These are phyloP conservation scores for Physeter macrocephalus DNA, from an alignment of 2,113 vertebrate genomes.

Conservation along the genomic window DNA sequence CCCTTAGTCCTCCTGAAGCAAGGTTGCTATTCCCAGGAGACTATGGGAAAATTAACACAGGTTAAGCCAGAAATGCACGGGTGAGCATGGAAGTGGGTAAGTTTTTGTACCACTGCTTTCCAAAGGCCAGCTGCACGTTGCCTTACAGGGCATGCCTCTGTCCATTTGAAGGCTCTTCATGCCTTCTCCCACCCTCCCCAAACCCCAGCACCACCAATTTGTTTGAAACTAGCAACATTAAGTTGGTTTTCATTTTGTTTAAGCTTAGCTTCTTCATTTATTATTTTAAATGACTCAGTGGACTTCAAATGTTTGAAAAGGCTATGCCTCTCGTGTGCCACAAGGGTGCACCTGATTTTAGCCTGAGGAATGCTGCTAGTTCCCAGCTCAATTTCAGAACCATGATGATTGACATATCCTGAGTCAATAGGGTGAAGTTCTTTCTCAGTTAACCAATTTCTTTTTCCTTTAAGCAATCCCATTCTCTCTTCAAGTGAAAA, in stretches of 20 bases:
- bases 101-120: not conserved
- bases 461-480: not conserved
- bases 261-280: not conserved
- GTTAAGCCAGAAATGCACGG: not conserved
- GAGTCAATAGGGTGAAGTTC: not conserved
- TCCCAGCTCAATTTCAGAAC: not conserved
- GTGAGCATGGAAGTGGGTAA: not conserved
- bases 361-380: not conserved
- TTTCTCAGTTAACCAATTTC: not conserved
- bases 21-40: not conserved
- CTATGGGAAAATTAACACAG: not conserved
- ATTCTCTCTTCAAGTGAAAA: not conserved
- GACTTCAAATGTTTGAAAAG: not conserved
- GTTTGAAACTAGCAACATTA: not conserved
- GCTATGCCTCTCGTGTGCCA: not conserved
- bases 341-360: not conserved
- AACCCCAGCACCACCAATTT: not conserved
- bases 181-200: not conserved
- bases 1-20: not conserved
- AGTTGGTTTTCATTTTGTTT: not conserved
- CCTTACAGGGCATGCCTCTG: not conserved
- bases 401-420: not conserved
- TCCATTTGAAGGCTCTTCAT: fast-evolving
- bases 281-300: not conserved
- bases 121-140: not conserved